Evolutionary conservation across 2,797 vertebrate genomes (phyloP).

Genomic region (Platyrinchus mystaceus): DNA sequence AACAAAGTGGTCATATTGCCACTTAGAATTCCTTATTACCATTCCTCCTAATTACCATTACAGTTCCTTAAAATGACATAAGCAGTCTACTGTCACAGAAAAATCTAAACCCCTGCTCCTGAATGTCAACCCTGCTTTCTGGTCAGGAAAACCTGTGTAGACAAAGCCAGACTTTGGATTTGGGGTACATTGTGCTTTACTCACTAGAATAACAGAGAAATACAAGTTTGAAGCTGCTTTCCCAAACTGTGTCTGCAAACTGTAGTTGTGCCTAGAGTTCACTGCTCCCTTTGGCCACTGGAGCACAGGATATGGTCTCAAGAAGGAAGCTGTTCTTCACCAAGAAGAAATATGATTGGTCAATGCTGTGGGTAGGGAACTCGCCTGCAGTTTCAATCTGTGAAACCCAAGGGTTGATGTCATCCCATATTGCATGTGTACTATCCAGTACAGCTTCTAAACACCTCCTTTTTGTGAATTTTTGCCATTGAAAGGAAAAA

Average conservation of each 20-base stretch:
- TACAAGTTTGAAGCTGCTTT: neutral
- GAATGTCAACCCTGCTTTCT: neutral
- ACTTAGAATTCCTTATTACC: neutral
- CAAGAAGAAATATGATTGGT: neutral
- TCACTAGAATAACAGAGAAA: neutral
- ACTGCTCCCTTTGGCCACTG: neutral
- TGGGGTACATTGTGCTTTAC: neutral
- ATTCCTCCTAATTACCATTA: neutral
- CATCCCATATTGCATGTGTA: no score
- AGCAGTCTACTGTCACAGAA: neutral
- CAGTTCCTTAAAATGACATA: neutral
- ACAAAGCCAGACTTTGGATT: neutral
- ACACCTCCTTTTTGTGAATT: neutral
- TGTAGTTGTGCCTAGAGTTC: neutral
- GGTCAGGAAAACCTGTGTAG: neutral
- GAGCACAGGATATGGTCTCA: neutral
- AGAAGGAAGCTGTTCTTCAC: neutral
- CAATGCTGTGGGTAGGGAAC: neutral
- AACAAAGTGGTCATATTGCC: neutral
- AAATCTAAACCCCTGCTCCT: neutral
- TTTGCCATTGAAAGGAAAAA: neutral
- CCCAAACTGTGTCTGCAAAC: neutral
- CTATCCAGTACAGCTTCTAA: neutral
- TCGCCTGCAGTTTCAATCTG: neutral
- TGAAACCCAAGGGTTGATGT: rapidly evolving